Percentiles rank a stretch among this genome's conserved stretches.
These are phyloP conservation scores for Lydus trimaculatus DNA, from an alignment of 2,888 invertebrate species.

Conservation along the genomic window DNA sequence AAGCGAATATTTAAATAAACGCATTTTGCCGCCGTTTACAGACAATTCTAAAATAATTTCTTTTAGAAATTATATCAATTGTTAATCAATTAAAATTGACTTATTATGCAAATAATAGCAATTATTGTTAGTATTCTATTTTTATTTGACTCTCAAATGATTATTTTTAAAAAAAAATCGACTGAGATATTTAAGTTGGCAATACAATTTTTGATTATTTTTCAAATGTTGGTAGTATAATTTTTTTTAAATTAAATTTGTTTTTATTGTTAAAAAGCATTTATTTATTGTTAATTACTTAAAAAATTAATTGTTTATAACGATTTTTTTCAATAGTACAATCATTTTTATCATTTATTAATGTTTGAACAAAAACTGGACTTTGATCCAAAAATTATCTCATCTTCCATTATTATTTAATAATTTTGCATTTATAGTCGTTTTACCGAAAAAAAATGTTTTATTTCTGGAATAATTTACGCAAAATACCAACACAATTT, in stretches of 20 bases:
- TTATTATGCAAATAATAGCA: not conserved
- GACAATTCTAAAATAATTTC: not conserved
- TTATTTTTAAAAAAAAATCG: not conserved
- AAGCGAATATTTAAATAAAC: not conserved
- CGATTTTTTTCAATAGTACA: too few relatives aligned
- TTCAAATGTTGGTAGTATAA: not conserved
- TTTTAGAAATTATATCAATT: not conserved
- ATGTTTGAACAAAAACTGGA: not conserved
- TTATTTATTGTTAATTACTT: not conserved
- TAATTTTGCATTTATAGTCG: not conserved
- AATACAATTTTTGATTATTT: not conserved
- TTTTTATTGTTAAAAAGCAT: not conserved
- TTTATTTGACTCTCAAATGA: not conserved
- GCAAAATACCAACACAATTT: slow-evolving; percentile 38
- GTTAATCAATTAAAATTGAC: not conserved
- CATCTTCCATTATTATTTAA: not conserved
- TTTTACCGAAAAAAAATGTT: slow-evolving; percentile 33
- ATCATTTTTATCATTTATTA: not conserved
- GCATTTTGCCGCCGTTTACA: not conserved
- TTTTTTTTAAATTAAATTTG: not conserved
- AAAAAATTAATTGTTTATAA: not conserved
- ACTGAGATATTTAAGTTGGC: not conserved
- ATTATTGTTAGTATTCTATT: not conserved
- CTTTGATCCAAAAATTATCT: not conserved
- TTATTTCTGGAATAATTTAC: slow-evolving; percentile 45